Evolutionary conservation across 1,140 invertebrate species (phyloP), one percentile per base, ranked within the genome.

Genomic region (Notospermus geniculatus): DNA sequence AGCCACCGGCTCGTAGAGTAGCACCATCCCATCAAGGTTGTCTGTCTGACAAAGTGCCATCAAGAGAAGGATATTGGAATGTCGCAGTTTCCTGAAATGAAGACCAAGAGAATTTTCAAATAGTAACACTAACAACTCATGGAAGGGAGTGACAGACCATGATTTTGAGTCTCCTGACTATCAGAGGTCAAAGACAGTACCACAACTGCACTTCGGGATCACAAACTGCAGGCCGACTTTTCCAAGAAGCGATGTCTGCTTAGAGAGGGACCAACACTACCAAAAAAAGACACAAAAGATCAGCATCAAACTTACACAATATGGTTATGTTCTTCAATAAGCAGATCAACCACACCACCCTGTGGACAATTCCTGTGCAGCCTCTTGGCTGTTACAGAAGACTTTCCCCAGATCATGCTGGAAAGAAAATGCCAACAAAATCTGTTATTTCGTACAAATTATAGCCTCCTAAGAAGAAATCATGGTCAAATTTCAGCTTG

Each of bases 41-140:
- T 74, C 67, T 19, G 74, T 73, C 50, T 80, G 78, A 69, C 79
- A 82, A 13, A 82, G 69, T 9, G 77, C 82, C 79, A 83, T 79
- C 39, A 83, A 63, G 53, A 80, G 63, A 28, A 83, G 62, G 32
- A 83, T 68, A 57, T 74, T 72, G 1, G 81, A 80, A 67, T 82
- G 81, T 30, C 73, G 64, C 1, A 83, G 63, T 45, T 75, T 77
- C 7, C 78, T 75, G 53, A 67, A 64, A 57, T 43, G 60, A 30
- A 46, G 15, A 4, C 54, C 4, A 7, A 4, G 25, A 22, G 25
- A 19, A n/a, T 7, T 52, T 11, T 43, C n/a, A 43, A n/a, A 43
- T n/a, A 43, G n/a, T 11, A n/a, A 13, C 39, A 13, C n/a, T 43
- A 11, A 43, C 39, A 43, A 43, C 11, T 13, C 11, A 13, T 43